phyloP scores from a whole-genome alignment of 2,888 invertebrate species.

The Eurois occulta region DNA sequence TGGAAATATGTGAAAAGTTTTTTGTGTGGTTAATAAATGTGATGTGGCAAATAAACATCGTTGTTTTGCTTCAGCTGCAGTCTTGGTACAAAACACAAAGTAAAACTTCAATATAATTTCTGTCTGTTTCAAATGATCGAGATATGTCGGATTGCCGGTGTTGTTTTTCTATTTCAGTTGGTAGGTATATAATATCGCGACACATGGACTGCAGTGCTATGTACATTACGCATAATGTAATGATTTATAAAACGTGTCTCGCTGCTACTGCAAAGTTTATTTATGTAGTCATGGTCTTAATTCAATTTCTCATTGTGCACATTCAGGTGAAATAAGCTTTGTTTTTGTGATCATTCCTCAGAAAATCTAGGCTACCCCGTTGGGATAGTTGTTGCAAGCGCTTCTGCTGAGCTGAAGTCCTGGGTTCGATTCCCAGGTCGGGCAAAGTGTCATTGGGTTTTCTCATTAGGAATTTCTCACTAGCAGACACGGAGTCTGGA shows the following conservation, averaged over 20 bases:
- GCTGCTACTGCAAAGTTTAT: neutral
- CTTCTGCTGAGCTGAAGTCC: neutral
- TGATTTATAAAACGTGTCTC: neutral
- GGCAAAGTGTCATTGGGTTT: neutral
- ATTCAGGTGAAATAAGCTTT: neutral
- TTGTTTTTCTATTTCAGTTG: conserved; percentile 4
- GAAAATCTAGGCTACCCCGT: neutral
- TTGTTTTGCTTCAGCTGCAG: neutral
- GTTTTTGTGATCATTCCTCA: neutral
- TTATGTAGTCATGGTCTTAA: neutral
- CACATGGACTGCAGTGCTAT: neutral
- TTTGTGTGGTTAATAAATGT: neutral
- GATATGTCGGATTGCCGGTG: neutral
- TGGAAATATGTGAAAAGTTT: neutral
- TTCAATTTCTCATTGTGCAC: neutral
- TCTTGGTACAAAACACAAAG: conserved; percentile 16
- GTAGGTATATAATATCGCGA: neutral
- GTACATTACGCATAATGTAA: neutral
- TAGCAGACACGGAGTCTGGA: neutral
- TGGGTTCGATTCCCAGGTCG: neutral
- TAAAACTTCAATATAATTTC: neutral
- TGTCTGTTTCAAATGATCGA: neutral
- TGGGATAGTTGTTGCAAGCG: neutral
- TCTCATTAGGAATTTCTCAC: neutral
- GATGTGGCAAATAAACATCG: no score